Evolutionary conservation across 1,140 invertebrate genomes (phyloP), one percentile per base, ranked within the genome.

Genomic region (Bacillus rossius): DNA sequence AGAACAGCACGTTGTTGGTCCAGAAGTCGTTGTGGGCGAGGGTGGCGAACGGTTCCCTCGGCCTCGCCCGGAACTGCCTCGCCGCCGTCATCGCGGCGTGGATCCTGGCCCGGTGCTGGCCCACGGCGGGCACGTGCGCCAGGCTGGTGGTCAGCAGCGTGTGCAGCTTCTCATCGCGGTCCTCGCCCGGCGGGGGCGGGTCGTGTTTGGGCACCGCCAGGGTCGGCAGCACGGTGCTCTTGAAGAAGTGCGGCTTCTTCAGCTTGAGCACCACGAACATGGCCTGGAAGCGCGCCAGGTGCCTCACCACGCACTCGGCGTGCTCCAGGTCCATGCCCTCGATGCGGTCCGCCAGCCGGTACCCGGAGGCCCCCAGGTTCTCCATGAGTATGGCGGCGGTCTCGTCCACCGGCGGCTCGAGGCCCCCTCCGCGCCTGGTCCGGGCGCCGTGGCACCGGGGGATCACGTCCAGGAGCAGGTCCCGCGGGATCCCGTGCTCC

Each of bases 1-100:
- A 17, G 29, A 60, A 60, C 23, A 60, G 25, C 23, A 60, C 55
- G 17, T 60, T 60, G n/a, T 55, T 55, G 7, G 34, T 40, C 57
- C 57, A 59, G 8, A 59, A 42, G 40, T 59, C 57, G 45, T 54
- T 54, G 34, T 59, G 57, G 8, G 45, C 34, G 17, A 53, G 23
- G 8, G 57, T 54, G 13, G 57, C 49, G 54, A 59, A 59, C 16
- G 58, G 58, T 43, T 60, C 58, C 8, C 25, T 55, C 4, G 5
- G 5, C 29, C 4, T 7, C 29, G 4, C 10, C 29, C 29, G 5
- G 29, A 7, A 34, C 29, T 34, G 4, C 10, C 29, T 34, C 29
- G 5, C 10, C 29, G 29, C 4, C 10, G 29, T 34, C 10, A 34
- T 34, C n/a, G n/a, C n/a, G n/a, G n/a, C n/a, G n/a, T n/a, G n/a